Base-by-base conservation (phyloP, 1,140 invertebrate genomes). In the Drosophila nikananu region DNA sequence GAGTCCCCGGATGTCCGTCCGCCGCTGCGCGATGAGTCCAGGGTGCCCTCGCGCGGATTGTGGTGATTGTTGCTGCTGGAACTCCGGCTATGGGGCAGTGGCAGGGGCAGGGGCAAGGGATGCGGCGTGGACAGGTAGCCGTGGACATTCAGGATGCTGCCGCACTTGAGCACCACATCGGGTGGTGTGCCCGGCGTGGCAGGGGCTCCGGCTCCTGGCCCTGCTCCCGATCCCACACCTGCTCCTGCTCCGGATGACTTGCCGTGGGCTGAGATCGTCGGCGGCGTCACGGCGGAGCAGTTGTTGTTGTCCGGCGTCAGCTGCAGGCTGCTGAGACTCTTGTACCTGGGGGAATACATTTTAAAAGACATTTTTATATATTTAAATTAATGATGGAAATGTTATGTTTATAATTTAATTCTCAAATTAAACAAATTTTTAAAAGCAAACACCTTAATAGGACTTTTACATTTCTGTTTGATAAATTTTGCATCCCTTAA, bases 11-110 rank as follows among this genome's bases (percentile, higher is more conserved):
- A 97, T 6, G 96, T 97, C 44, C 97, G 95, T 13, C 97, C 97
- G 32, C 97, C 97, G 17, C 97, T 97, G 93, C 97, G 97, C 93
- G 97, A 97, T 21, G 97, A 98, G 91, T 98, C 97, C 61, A 98
- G 94, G 8, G 97, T 98, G 4, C 97, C 97, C 86, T 96, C 86
- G 21, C 86, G 81, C 41, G 92, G 91, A 77, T 92, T 92, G 44
- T 92, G 83, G 49, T 83, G 66, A n/a, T 79, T 77, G 19, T 72
- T 87, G 64, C 78, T 91, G 76, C 86, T 92, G 39, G 86, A 86
- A 59, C 86, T 92, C 58, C 89, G 87, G 37, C 81, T 83, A 52
- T 83, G 80, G 39, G 71, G 44, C 27, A 61, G 37, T 6, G 70
- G 70, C 64, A 68, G 25, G 3, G 59, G 59, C 30, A 66, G 65